Evolutionary conservation across 2,888 invertebrate genomes (phyloP), one percentile per base, ranked within the genome.

Genomic region (Limnephilus auricula): DNA sequence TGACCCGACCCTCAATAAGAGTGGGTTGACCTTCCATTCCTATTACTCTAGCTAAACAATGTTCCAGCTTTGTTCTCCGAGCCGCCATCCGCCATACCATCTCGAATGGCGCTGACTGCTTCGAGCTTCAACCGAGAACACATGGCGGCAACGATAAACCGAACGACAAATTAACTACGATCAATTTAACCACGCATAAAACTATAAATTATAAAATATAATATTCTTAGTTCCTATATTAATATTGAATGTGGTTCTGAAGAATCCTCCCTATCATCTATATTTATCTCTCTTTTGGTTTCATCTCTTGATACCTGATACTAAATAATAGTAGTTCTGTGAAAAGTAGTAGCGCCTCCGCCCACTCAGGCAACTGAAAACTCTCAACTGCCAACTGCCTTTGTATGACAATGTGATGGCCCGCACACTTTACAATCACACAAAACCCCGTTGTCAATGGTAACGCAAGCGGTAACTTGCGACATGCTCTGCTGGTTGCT

Each of bases 131-230:
- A 89, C 40, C 88, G 88, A 89, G 79, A 40, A 79, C 88, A 88
- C 88, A 88, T 34, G 34, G 88, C 88, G 85, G 79, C 90, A 32
- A 90, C 86, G 86, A 90, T 79, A 90, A 90, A 78, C 90, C 79
- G 45, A 90, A 79, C 45, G 90, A 90, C 90, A 85, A 90, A 90
- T 90, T 79, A 90, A 90, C 45, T 90, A 90, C 90, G 90, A 86
- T 40, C 86, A 85, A 90, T 90, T 88, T 86, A 90, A 85, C 85
- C 90, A 86, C 90, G 79, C 78, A 40, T 90, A 86, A 79, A 25
- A 10, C 5, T 25, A 40, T 40, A 40, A 4, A 84, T 37, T 50
- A 50, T 50, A 18, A 18, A 18, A 15, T 50, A 50, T 18, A 18
- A n/a, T 30, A n/a, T 84, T 37, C 32, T 4, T 65, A 65, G 25